phyloP scores from a whole-genome alignment of 2,113 vertebrate genomes.

The Herpailurus yagouaroundi region DNA sequence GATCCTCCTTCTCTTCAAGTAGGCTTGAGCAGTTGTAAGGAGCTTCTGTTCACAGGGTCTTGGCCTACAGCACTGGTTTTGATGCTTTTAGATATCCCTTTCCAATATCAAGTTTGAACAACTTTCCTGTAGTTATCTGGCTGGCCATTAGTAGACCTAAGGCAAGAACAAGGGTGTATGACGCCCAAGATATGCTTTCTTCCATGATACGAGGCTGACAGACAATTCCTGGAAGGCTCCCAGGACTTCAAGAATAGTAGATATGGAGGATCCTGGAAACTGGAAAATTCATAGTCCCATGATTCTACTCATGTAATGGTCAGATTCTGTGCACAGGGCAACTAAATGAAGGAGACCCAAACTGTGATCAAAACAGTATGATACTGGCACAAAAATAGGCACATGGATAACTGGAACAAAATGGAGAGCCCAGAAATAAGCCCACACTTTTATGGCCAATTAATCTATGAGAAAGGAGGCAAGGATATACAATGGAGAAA shows the following conservation, averaged over 20 bases:
- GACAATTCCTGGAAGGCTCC: not conserved
- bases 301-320: not conserved
- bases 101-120: not conserved
- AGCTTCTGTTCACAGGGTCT: not conserved
- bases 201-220: not conserved
- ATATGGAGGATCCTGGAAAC: not conserved
- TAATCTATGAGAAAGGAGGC: not conserved
- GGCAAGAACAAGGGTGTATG: not conserved
- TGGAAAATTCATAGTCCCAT: not conserved
- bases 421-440: not conserved
- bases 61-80: not conserved
- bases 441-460: not conserved
- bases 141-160: not conserved
- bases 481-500: not conserved
- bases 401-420: not conserved
- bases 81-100: not conserved
- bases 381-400: not conserved
- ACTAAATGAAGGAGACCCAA: not conserved
- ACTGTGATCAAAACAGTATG: not conserved
- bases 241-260: not conserved
- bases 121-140: not conserved
- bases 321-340: not conserved
- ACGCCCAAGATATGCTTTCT: not conserved
- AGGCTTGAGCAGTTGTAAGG: not conserved
- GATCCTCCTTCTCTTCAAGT: not conserved